These are phyloP conservation scores for Phenacoccus solenopsis DNA, from an alignment of 1,140 invertebrate genomes.

Conservation along the genomic window DNA sequence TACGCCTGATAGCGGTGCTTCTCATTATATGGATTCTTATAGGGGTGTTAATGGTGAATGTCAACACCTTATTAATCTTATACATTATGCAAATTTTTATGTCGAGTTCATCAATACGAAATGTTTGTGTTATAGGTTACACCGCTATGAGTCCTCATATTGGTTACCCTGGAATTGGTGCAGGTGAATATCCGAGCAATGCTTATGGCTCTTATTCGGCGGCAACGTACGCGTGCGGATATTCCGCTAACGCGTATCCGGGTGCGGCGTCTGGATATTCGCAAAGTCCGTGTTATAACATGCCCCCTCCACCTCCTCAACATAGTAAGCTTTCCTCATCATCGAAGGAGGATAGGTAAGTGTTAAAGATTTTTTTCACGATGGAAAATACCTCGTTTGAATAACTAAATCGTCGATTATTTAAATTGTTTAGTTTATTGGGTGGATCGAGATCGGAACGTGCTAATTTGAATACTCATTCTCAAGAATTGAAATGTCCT, in stretches of 20 bases:
- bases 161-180: constrained; percentile 47
- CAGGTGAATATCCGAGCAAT: constrained; percentile 48
- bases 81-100: too few species aligned
- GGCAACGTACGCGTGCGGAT: constrained; percentile 53
- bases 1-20: constrained; percentile 63
- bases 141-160: constrained; percentile 67
- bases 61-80: background rate
- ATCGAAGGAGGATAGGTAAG: constrained; percentile 63
- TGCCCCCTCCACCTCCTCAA: constrained; percentile 51
- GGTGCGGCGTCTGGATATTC: constrained; percentile 54
- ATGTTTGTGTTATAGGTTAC: constrained; percentile 46
- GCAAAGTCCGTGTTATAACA: constrained; percentile 60
- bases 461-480: constrained; percentile 27
- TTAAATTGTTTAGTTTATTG: background rate
- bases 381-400: background rate
- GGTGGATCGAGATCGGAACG: background rate
- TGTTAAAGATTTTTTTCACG: constrained; percentile 23
- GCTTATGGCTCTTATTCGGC: constrained; percentile 51
- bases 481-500: constrained; percentile 75
- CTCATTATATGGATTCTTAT: constrained; percentile 66
- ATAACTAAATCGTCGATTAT: background rate
- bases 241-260: constrained; percentile 43
- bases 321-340: constrained; percentile 33
- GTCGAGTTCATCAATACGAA: too few species aligned
- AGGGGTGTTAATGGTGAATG: constrained; percentile 62